phyloP scores from a whole-genome alignment of 2,888 invertebrate genomes.

The Eilema caniola region DNA sequence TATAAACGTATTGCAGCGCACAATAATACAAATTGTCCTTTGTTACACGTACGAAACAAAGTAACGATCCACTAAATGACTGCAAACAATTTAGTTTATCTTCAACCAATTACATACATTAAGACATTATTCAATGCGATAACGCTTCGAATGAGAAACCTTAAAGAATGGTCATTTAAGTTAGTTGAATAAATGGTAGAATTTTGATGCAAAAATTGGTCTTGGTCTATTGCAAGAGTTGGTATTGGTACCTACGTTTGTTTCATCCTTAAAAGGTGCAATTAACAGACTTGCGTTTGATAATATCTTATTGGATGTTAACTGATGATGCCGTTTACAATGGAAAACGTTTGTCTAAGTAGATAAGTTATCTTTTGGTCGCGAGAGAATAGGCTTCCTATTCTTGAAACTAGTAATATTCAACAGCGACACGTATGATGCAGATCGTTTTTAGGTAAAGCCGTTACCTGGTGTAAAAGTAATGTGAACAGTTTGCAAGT shows the following conservation, averaged over 20 bases:
- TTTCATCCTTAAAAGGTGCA: not conserved
- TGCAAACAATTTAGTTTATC: conserved; percentile 22
- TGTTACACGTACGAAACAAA: conserved; percentile 21
- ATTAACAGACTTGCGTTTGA: not conserved
- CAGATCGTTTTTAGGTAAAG: not conserved
- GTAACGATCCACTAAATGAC: conserved; percentile 23
- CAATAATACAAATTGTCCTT: conserved; percentile 27
- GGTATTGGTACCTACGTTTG: not conserved
- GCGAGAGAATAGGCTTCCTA: not conserved
- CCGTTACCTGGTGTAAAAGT: not conserved
- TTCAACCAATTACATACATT: conserved; percentile 25
- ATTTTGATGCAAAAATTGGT: not conserved
- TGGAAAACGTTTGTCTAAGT: not conserved
- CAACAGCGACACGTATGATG: not conserved
- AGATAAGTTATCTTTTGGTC: not conserved
- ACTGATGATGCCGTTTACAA: not conserved
- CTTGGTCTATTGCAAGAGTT: not conserved
- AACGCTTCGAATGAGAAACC: not conserved
- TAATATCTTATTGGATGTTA: not conserved
- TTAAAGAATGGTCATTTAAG: not conserved
- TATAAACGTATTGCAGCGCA: conserved; percentile 23
- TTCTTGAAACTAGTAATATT: not conserved
- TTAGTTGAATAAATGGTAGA: not conserved
- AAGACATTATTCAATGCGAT: conserved; percentile 19
- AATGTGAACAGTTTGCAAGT: not conserved